phyloP scores from a whole-genome alignment of 64 coral and sea anemone species.

The Hydrozoanthus tunicans region DNA sequence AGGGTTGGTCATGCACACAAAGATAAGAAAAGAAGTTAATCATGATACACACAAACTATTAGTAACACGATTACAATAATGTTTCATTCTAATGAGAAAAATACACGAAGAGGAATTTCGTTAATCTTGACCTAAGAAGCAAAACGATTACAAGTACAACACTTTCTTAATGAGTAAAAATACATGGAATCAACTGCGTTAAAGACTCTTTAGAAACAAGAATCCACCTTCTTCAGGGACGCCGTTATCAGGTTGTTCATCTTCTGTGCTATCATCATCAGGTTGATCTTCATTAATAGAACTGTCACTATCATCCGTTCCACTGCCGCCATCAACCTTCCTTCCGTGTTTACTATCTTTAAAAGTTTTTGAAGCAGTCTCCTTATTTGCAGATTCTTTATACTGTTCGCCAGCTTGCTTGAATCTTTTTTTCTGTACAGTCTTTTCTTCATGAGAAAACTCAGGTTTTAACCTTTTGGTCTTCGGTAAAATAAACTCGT shows the following conservation, averaged over 20 bases:
- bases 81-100: too few species aligned
- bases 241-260: neutral
- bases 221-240: neutral
- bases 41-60: too few species aligned
- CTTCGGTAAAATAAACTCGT: slow-evolving; percentile 18
- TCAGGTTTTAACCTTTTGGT: neutral
- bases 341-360: neutral
- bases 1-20: too few species aligned
- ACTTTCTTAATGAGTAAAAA: too few species aligned
- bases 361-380: neutral
- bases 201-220: neutral
- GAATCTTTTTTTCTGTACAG: neutral
- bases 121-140: too few species aligned
- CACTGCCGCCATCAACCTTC: neutral
- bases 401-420: neutral
- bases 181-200: too few species aligned
- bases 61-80: too few species aligned
- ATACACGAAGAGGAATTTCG: too few species aligned
- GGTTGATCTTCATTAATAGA: neutral
- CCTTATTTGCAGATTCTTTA: neutral
- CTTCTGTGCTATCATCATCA: neutral
- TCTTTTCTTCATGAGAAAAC: neutral
- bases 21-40: too few species aligned
- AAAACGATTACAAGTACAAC: too few species aligned
- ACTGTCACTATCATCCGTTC: neutral